Evolutionary conservation across 2,113 vertebrate species (phyloP).

Genomic region (Oreochromis spilurus): DNA sequence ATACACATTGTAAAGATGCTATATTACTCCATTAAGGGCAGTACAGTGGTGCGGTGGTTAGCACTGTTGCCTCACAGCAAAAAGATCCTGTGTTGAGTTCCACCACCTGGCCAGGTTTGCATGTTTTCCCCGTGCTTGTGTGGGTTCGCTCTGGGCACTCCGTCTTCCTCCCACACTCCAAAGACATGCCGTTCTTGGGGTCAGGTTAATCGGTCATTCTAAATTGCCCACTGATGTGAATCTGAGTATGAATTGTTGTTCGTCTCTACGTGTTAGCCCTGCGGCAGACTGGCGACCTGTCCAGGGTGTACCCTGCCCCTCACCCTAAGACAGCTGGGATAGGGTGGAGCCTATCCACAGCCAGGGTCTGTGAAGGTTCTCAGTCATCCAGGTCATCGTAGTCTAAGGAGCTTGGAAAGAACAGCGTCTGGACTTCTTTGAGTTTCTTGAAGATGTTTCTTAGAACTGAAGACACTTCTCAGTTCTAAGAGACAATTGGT

Average conservation of each 20-base stretch:
- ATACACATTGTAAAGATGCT: neutral
- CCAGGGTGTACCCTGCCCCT: neutral
- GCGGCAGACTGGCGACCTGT: neutral
- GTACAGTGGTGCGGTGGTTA: neutral
- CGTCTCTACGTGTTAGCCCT: neutral
- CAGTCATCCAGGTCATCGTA: fast-evolving
- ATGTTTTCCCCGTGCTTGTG: neutral
- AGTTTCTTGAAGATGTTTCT: neutral
- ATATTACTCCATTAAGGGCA: neutral
- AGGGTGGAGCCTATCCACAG: neutral
- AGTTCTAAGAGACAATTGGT: neutral
- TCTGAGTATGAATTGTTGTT: neutral
- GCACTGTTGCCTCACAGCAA: neutral
- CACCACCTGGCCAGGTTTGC: neutral
- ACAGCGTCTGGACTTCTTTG: fast-evolving
- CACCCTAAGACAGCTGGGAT: neutral
- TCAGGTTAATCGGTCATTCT: neutral
- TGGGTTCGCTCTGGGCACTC: neutral
- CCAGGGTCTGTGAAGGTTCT: neutral
- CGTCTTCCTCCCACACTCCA: neutral
- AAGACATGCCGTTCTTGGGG: fast-evolving
- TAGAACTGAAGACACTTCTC: neutral
- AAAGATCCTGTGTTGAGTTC: neutral
- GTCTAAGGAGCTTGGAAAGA: neutral
- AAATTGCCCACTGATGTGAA: fast-evolving